Evolutionary conservation across 2,113 vertebrate species (phyloP).

Genomic region (Dendrocopos noguchii): DNA sequence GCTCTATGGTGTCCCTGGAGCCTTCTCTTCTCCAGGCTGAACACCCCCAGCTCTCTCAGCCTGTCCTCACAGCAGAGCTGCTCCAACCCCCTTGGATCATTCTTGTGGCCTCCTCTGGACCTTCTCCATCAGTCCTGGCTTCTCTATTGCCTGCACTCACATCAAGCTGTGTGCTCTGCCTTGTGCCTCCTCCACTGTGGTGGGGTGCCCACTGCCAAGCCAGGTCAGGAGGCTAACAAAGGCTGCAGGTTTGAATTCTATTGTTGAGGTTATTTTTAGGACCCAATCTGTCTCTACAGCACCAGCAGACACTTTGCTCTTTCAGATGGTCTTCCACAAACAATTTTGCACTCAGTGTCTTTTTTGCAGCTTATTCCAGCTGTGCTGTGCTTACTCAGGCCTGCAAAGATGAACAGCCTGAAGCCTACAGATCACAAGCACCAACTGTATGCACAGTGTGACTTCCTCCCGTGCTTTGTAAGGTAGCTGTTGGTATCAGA

Average conservation of each 20-base stretch:
- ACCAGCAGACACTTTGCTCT: not conserved
- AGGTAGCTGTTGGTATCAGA: not conserved
- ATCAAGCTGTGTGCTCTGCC: not conserved
- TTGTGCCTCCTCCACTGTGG: not conserved
- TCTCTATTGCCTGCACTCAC: not conserved
- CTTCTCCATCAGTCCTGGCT: not conserved
- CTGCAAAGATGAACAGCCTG: not conserved
- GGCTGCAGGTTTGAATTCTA: not conserved
- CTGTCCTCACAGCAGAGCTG: too few relatives aligned
- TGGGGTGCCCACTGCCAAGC: not conserved
- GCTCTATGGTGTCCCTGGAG: too few relatives aligned
- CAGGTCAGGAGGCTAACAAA: not conserved
- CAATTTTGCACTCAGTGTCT: not conserved
- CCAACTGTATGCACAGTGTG: not conserved
- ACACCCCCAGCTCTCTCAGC: too few relatives aligned
- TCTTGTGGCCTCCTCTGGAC: too few relatives aligned
- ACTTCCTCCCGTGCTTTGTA: not conserved
- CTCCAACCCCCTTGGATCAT: too few relatives aligned
- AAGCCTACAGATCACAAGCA: not conserved
- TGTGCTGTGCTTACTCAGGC: not conserved
- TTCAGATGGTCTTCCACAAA: not conserved
- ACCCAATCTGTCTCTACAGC: not conserved
- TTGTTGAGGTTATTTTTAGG: not conserved
- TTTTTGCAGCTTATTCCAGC: not conserved
- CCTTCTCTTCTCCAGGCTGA: too few relatives aligned